Conservation (phyloP, 2,113 vertebrate genomes). For the Oryzias celebensis region DNA sequence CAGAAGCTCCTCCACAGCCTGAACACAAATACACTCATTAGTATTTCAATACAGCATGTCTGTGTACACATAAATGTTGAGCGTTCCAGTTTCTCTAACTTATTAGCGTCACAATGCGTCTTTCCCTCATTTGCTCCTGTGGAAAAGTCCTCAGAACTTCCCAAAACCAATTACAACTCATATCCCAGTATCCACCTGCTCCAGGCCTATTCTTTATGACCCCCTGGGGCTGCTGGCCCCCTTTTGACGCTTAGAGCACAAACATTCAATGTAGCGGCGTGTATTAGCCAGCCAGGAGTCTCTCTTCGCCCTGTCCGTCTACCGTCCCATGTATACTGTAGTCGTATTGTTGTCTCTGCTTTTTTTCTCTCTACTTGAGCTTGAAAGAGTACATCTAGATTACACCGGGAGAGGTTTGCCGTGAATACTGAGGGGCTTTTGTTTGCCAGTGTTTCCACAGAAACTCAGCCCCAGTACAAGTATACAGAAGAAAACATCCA, state of each 20-base stretch:
- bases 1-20: constrained; percentile 95
- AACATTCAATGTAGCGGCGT: constrained; percentile 9
- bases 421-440: constrained; percentile 75
- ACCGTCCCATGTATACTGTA: constrained; percentile 34
- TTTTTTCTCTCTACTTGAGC: constrained; percentile 56
- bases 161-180: constrained; percentile 38
- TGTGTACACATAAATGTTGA: constrained; percentile 43
- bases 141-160: constrained; percentile 8
- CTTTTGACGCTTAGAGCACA: constrained; percentile 29
- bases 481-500: constrained; percentile 59
- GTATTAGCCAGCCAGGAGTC: constrained; percentile 25
- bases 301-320: constrained; percentile 27
- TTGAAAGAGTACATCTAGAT: constrained; percentile 74
- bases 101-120: constrained; percentile 25
- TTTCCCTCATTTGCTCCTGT: not conserved
- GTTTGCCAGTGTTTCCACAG: constrained; percentile 77
- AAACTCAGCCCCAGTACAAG: constrained; percentile 65
- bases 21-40: constrained; percentile 35
- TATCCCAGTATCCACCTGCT: constrained; percentile 37
- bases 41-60: constrained; percentile 43
- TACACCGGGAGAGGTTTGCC: constrained; percentile 62
- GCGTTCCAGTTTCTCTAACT: constrained; percentile 20
- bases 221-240: constrained; percentile 23
- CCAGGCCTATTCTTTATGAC: constrained; percentile 38
- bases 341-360: constrained; percentile 42